Base-by-base conservation (phyloP, 2,888 invertebrate species). In the Tinea trinotella region DNA sequence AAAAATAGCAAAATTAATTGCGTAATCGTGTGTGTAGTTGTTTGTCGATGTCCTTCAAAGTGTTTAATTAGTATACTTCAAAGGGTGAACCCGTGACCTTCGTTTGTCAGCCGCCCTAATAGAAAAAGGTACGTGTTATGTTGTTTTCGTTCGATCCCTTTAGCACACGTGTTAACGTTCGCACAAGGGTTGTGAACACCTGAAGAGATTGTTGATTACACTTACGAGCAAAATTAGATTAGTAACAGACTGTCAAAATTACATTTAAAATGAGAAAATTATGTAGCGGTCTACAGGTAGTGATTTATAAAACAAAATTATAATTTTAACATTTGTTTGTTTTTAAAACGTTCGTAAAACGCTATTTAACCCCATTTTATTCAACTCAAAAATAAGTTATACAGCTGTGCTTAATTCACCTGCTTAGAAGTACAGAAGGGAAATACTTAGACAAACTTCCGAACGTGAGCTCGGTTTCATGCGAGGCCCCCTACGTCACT, bases 1-100 rank as follows among this genome's bases (percentile, higher is more conserved):
- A 50, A 24, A 83, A 84, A 82, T 82, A 82, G 79, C 79, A 7
- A 70, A 79, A 82, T 80, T 82, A 80, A 81, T 81, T 78, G 73
- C 80, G 78, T 76, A 81, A 81, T 75, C 74, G 73, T 74, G 75
- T 73, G 65, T 55, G 35, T 15, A 46, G 46, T 48, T 40, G 20
- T 48, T 30, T 17, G 17, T 18, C 15, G 19, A n/a, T 48, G 48
- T 20, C 17, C 20, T 48, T 48, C 48, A 20, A 15, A 17, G 48
- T 18, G 48, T 48, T 40, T 30, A 30, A 30, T 30, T 30, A 30
- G 30, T 30, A 67, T 65, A 71, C 69, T 66, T 74, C 68, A 73
- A 76, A 74, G 72, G 66, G 65, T 60, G n/a, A 7, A 10, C 7
- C 30, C n/a, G n/a, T 30, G 30, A 7, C 30, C 30, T 30, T 30